Conservation (phyloP, 2,113 vertebrate genomes). For the Sinocyclocheilus anophthalmus region DNA sequence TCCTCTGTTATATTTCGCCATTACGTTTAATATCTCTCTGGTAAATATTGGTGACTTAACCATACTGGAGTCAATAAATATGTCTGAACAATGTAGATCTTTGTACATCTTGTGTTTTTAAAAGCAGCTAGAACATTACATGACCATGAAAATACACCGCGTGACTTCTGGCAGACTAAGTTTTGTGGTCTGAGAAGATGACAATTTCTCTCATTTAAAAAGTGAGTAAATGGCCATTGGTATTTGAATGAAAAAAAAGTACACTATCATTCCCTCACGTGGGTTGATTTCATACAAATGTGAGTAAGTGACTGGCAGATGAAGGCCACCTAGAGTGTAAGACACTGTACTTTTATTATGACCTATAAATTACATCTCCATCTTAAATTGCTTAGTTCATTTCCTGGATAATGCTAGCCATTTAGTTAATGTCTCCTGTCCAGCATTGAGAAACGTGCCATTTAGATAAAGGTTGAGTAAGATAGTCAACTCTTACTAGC, state of each 20-base stretch:
- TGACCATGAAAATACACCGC: neutral
- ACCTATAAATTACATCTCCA: neutral
- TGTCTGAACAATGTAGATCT: constrained; percentile 7
- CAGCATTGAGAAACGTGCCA: neutral
- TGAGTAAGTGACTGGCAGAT: neutral
- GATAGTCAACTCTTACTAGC: neutral
- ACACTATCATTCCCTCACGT: neutral
- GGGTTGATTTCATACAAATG: neutral
- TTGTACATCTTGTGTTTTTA: neutral
- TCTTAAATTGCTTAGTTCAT: neutral
- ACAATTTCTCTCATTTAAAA: neutral
- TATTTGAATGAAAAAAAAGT: neutral
- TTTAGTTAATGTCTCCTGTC: neutral
- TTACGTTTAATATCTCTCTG: neutral
- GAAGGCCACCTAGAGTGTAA: neutral
- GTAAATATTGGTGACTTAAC: neutral
- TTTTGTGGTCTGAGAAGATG: too few relatives aligned
- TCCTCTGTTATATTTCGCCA: neutral
- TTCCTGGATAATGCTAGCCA: neutral
- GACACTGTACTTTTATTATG: neutral
- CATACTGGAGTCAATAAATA: neutral
- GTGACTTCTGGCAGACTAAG: neutral
- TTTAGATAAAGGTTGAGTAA: neutral
- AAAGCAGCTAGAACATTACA: neutral
- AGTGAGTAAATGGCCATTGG: neutral